phyloP scores from a whole-genome alignment of 2,888 invertebrate genomes.

The Sarcophaga rosellei region DNA sequence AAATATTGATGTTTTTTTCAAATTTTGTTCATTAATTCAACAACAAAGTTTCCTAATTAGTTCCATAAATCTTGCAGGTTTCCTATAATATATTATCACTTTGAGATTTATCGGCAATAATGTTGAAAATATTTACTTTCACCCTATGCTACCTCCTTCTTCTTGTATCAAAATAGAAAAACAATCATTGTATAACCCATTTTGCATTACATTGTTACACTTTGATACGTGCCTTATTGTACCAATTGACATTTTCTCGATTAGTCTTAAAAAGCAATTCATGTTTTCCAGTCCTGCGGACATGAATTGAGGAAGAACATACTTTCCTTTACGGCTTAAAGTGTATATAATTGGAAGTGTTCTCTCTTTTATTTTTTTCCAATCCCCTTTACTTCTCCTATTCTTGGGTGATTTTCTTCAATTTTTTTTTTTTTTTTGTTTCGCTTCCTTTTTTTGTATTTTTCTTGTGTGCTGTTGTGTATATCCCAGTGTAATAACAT shows the following conservation, averaged over 20 bases:
- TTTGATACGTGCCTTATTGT: slow-evolving; percentile 53
- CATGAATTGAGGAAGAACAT: slow-evolving; percentile 49
- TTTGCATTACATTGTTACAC: slow-evolving; percentile 50
- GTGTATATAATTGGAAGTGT: slow-evolving; percentile 54
- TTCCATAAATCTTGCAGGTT: too few species aligned
- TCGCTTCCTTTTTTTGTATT: slow-evolving; percentile 7
- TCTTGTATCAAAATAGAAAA: not conserved
- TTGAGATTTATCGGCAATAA: too few species aligned
- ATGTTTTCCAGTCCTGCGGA: slow-evolving; percentile 57
- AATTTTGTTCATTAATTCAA: too few species aligned
- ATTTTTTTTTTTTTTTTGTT: not conserved
- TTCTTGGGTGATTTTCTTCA: not conserved
- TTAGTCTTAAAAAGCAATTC: slow-evolving; percentile 52
- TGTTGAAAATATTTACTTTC: not conserved
- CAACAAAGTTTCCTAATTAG: too few species aligned
- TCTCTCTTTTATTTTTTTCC: slow-evolving; percentile 10
- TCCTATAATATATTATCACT: too few species aligned
- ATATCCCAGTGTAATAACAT: slow-evolving; percentile 45
- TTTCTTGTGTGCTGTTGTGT: not conserved
- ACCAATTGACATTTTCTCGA: slow-evolving; percentile 53
- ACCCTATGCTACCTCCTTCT: not conserved
- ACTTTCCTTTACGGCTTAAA: slow-evolving; percentile 44
- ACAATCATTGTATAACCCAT: slow-evolving; percentile 44
- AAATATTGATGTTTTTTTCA: too few species aligned
- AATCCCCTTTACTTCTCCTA: not conserved